Evolutionary conservation across 1,140 invertebrate species (phyloP), one percentile per base, ranked within the genome.

Genomic region (Musca vetustissima): DNA sequence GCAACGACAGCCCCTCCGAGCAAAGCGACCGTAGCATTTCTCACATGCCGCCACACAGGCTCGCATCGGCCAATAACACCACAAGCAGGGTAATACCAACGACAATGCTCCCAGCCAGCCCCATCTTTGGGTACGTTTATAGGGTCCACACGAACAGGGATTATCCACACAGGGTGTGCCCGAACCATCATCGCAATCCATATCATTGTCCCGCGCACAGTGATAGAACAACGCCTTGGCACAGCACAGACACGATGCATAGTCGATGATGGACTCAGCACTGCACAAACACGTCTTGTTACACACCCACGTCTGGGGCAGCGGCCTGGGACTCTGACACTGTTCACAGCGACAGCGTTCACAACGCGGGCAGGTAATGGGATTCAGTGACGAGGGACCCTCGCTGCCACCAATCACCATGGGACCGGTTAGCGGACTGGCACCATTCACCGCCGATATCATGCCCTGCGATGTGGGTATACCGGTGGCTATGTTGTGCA

Each of bases 201-300:
- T 85, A 72, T 88, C 88, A 71, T 87, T 87, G 75, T 89, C 88
- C 76, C 91, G 89, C 70, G 89, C 89, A 83, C 93, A 96, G 81
- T 97, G 95, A 84, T 97, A 98, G 83, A 96, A 95, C 32, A 95
- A 80, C 50, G 91, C 93, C 81, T 96, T 95, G 72, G 95, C 94
- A 83, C 94, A 96, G 85, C 95, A 97, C 84, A 97, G 87, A 81
- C 95, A 97, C 69, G 93, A 93, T 64, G 90, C 90, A 81, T 93
- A 93, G 84, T 97, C 94, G 70, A 97, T 88, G 72, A 90, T 87
- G 68, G 92, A 89, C 80, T 95, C 91, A 57, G 92, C 91, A 74
- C 93, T 95, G 84, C 93, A 92, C 74, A 93, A 88, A 83, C 92
- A 95, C 81, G 90, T 89, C 79, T 93, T 88, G 83, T 92, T 89